Conservation (phyloP, 2,797 vertebrate species). For the Premnoplex brunnescens region DNA sequence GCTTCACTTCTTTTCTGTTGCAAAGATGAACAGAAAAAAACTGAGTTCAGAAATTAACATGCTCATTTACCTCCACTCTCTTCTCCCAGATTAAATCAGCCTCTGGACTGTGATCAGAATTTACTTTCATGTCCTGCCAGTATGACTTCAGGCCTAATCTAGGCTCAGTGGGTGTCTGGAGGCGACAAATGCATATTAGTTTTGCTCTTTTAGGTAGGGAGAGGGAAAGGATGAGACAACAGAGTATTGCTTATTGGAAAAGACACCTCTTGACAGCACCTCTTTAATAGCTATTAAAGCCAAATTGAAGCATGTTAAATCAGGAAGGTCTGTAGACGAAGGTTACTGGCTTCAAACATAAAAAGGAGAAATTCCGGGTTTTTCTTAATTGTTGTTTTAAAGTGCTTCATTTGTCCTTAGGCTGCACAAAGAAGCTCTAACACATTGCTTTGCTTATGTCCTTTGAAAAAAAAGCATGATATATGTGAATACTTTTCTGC, state of each 20-base stretch:
- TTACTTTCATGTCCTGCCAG: slow-evolving; percentile 33
- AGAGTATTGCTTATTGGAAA: neutral
- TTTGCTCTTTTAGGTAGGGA: neutral
- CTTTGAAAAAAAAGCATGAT: neutral
- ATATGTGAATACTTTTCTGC: neutral
- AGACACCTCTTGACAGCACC: neutral
- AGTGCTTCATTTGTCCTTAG: neutral
- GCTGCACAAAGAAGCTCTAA: neutral
- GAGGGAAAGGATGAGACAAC: neutral
- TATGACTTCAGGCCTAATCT: slow-evolving; percentile 2
- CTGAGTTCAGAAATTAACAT: neutral
- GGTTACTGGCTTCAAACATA: neutral
- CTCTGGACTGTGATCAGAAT: slow-evolving; percentile 2
- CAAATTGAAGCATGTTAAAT: neutral
- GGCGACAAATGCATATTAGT: neutral
- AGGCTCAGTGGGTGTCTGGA: neutral
- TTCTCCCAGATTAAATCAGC: slow-evolving; percentile 13
- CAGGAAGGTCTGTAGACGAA: neutral
- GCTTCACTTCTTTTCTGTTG: neutral
- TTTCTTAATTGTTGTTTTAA: neutral
- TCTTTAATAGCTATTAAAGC: neutral
- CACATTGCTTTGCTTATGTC: neutral
- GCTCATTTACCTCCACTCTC: neutral
- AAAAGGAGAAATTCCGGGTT: neutral
- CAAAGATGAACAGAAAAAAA: neutral